Percentiles rank a stretch among this genome's conserved stretches.
Conservation (phyloP, 2,113 vertebrate genomes). For the Nerophis ophidion region DNA sequence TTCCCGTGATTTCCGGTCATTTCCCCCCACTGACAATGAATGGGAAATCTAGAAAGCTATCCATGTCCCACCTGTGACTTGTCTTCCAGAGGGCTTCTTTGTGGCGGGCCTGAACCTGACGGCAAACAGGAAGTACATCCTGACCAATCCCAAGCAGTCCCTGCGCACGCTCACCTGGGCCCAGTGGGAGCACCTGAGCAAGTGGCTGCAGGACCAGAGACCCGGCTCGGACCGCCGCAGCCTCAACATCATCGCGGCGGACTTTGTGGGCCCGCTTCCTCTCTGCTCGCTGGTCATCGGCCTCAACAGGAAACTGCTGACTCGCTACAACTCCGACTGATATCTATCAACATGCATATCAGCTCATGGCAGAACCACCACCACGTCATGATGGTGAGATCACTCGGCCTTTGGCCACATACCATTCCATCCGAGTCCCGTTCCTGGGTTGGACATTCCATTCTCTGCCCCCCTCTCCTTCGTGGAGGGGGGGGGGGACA, state of each 20-base stretch:
- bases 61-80: too few relatives aligned
- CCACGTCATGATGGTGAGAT: too few relatives aligned
- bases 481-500: too few relatives aligned
- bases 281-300: conserved; percentile 77
- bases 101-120: conserved; percentile 86
- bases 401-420: too few relatives aligned
- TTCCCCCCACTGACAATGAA: too few relatives aligned
- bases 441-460: too few relatives aligned
- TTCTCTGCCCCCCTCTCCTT: too few relatives aligned
- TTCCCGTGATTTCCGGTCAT: too few relatives aligned
- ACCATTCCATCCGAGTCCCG: too few relatives aligned
- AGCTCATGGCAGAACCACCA: neutral
- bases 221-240: conserved; percentile 68
- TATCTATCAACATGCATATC: neutral
- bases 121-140: conserved; percentile 70
- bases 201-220: conserved; percentile 78
- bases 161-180: conserved; percentile 71
- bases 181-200: conserved; percentile 66
- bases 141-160: conserved; percentile 65
- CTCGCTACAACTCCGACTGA: neutral
- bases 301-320: conserved; percentile 76
- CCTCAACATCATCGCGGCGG: conserved; percentile 86
- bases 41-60: too few relatives aligned
- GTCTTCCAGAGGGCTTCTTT: conserved; percentile 76
- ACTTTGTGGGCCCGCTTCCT: conserved; percentile 75